Evolutionary conservation across 2,113 vertebrate genomes (phyloP).

Genomic region (Coptodon rendalli): DNA sequence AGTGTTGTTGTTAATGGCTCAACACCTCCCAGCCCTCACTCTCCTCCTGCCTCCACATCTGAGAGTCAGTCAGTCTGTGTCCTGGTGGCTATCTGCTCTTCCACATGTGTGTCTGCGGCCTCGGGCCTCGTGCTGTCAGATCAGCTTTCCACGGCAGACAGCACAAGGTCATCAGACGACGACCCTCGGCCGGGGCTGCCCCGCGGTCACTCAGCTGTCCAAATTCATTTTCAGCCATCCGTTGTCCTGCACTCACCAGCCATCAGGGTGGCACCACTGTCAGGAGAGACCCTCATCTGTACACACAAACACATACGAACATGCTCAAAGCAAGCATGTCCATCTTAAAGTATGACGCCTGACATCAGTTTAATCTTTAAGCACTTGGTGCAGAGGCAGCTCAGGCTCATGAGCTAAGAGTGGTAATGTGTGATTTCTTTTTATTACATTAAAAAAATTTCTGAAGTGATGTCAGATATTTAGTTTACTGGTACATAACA

Average conservation of each 20-base stretch:
- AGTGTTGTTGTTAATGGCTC: neutral
- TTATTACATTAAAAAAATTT: neutral
- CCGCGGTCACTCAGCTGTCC: slow-evolving; percentile 49
- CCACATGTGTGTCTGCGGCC: slow-evolving; percentile 22
- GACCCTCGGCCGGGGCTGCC: slow-evolving; percentile 35
- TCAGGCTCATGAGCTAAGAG: neutral
- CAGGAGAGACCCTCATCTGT: neutral
- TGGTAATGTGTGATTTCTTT: neutral
- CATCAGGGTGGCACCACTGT: neutral
- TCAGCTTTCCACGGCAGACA: slow-evolving; percentile 57
- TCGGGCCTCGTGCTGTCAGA: slow-evolving; percentile 58
- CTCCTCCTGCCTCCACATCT: neutral
- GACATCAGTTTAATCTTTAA: neutral
- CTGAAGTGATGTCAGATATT: neutral
- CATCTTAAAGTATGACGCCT: neutral
- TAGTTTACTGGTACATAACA: neutral
- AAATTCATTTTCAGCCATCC: slow-evolving; percentile 47
- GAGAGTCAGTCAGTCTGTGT: neutral
- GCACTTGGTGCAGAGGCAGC: neutral
- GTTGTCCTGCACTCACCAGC: neutral
- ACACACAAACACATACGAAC: neutral
- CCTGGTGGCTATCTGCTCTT: slow-evolving; percentile 6
- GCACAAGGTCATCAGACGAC: slow-evolving; percentile 64
- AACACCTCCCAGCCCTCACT: neutral
- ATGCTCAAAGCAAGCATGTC: neutral